These are phyloP conservation scores for Lithobates pipiens DNA, from an alignment of 2,797 vertebrate genomes.

Conservation along the genomic window DNA sequence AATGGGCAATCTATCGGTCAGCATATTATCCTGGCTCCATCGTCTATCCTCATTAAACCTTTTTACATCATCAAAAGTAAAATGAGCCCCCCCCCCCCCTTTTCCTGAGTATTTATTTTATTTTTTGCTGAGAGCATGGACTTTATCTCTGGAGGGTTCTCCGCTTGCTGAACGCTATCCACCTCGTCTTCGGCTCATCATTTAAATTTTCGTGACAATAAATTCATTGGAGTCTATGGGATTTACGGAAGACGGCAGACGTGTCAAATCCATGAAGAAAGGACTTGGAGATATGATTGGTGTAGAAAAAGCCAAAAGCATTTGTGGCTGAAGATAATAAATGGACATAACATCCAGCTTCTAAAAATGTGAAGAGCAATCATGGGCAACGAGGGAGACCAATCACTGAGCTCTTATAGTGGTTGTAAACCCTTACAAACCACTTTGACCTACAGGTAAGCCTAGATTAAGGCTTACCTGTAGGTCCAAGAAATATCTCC, in stretches of 20 bases:
- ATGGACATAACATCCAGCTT: neutral
- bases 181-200: constrained; percentile 10
- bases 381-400: neutral
- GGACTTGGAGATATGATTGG: neutral
- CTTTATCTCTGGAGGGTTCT: constrained; percentile 9
- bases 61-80: constrained; percentile 39
- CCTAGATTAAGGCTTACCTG: no score
- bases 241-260: constrained; percentile 19
- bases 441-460: no score
- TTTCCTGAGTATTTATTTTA: neutral
- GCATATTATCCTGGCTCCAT: constrained; percentile 24
- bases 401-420: neutral
- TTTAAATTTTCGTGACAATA: constrained; percentile 44
- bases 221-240: constrained; percentile 44
- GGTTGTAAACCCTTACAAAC: no score
- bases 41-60: constrained; percentile 27
- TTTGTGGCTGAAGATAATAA: neutral
- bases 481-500: no score
- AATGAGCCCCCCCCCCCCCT: neutral
- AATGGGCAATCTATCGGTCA: constrained; percentile 47
- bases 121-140: neutral
- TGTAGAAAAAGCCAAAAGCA: neutral
- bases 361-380: neutral
- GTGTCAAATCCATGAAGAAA: constrained; percentile 10
- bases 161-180: constrained; percentile 5